Evolutionary conservation across 1,140 invertebrate species (phyloP).

Genomic region (Tenebrio molitor): DNA sequence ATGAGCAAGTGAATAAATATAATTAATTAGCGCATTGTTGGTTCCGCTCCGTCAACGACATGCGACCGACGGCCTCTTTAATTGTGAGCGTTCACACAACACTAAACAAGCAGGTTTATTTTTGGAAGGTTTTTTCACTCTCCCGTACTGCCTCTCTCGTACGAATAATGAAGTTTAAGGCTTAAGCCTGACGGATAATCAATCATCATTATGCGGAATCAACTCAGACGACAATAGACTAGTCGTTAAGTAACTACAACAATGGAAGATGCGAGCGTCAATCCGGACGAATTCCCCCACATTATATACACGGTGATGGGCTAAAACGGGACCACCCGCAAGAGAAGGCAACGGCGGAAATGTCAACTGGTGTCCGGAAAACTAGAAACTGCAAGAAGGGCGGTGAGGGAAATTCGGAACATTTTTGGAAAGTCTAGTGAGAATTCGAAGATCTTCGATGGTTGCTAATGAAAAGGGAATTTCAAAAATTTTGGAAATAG

Average conservation of each 20-base stretch:
- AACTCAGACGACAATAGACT: constrained; percentile 12
- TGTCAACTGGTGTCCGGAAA: no score
- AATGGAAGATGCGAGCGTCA: constrained; percentile 5
- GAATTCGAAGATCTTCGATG: no score
- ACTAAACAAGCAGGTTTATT: constrained; percentile 23
- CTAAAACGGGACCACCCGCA: no score
- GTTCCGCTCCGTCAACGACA: constrained; percentile 34
- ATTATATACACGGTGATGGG: constrained; percentile 4
- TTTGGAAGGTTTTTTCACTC: constrained; percentile 17
- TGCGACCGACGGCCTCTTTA: constrained; percentile 29
- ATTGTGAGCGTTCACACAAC: constrained; percentile 42
- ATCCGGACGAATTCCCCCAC: not conserved
- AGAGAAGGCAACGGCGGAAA: no score
- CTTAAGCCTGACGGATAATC: constrained; percentile 11
- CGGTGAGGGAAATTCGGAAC: no score
- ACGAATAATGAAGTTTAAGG: constrained; percentile 6
- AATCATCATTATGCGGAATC: constrained; percentile 34
- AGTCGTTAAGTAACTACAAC: constrained; percentile 24
- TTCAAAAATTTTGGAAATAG: no score
- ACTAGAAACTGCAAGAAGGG: no score
- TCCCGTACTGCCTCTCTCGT: not conserved
- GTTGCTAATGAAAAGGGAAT: no score
- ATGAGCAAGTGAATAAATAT: constrained; percentile 41
- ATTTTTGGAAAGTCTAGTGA: no score
- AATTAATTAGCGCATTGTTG: constrained; percentile 44